Evolutionary conservation across 2,888 invertebrate genomes (phyloP).

Genomic region (Brachylomia viminalis): DNA sequence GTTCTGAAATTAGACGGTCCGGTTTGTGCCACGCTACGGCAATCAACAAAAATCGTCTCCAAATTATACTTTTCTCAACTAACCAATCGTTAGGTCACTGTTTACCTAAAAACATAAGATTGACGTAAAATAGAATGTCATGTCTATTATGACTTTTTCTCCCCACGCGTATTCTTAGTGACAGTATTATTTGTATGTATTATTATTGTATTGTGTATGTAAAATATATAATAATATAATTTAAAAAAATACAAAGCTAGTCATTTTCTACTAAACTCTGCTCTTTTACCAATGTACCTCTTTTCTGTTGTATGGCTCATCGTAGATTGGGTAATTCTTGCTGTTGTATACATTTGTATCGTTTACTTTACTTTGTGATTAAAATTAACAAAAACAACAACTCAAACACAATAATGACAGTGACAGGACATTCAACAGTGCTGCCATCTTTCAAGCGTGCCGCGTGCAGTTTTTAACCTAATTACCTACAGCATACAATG

Average conservation of each 20-base stretch:
- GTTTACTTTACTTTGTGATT: neutral
- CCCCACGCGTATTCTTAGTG: neutral
- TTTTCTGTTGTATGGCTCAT: no score
- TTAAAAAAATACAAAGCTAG: neutral
- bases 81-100: neutral
- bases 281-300: neutral
- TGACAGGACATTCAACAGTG: constrained; percentile 5
- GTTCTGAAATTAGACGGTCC: neutral
- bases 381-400: neutral
- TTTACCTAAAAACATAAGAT: neutral
- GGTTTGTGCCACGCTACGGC: neutral
- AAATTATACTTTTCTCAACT: neutral
- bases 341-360: neutral
- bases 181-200: no score
- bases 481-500: neutral
- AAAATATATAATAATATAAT: no score
- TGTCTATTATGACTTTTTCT: neutral
- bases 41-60: neutral
- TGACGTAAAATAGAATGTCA: neutral
- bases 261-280: no score
- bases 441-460: neutral
- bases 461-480: neutral
- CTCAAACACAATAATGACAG: neutral
- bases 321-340: no score
- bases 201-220: neutral